Evolutionary conservation across 2,113 vertebrate genomes (phyloP).

Genomic region (Anarrhichthys ocellatus): DNA sequence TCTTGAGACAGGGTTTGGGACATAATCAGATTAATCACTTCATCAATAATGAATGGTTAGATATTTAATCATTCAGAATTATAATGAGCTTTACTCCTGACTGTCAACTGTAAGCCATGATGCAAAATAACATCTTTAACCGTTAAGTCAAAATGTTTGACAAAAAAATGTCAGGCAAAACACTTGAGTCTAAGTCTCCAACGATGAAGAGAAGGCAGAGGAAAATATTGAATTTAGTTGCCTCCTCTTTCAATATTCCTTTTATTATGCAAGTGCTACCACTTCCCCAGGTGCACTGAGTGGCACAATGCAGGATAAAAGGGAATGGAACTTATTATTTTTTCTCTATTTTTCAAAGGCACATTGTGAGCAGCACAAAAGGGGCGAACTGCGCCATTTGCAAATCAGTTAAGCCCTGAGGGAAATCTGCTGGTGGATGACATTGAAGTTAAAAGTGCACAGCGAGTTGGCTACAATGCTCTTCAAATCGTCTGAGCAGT

Average conservation of each 20-base stretch:
- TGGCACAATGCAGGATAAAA: constrained; percentile 75
- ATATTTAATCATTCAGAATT: constrained; percentile 35
- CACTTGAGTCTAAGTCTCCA: constrained; percentile 30
- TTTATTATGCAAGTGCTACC: constrained; percentile 75
- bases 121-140: constrained; percentile 32
- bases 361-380: constrained; percentile 78
- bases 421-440: constrained; percentile 77
- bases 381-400: constrained; percentile 71
- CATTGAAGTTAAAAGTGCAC: constrained; percentile 81
- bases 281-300: constrained; percentile 72
- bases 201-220: constrained; percentile 22
- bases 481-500: constrained; percentile 59
- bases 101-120: constrained; percentile 10
- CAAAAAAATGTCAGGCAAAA: constrained; percentile 35
- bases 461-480: constrained; percentile 49
- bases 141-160: constrained; percentile 24
- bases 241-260: constrained; percentile 71
- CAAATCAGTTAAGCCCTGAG: constrained; percentile 74
- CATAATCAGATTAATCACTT: constrained; percentile 46
- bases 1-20: constrained; percentile 7
- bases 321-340: constrained; percentile 72
- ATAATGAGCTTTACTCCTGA: constrained; percentile 24
- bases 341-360: constrained; percentile 73
- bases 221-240: constrained; percentile 59
- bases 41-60: constrained; percentile 58